A percentile compares a stretch with the other conserved stretches of the same genome.
Conservation (phyloP, 2,797 vertebrate species). For the Sarcophilus harrisii region DNA sequence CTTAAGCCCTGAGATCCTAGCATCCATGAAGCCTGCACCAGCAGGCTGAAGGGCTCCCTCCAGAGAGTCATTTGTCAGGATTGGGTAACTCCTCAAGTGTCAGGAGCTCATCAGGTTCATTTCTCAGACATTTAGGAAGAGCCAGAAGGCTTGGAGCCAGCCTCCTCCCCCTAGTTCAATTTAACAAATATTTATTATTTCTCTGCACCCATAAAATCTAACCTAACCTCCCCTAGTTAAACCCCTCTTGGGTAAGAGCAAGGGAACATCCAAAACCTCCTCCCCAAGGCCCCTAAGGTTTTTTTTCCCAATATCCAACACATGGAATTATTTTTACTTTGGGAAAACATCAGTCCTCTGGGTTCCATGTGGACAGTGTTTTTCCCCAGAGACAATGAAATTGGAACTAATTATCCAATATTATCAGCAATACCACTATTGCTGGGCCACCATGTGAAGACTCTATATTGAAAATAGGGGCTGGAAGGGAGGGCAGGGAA, state of each 20-base stretch:
- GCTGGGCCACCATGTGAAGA: background rate
- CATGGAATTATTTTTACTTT: background rate
- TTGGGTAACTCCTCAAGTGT: background rate
- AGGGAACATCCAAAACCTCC: conserved; percentile 69
- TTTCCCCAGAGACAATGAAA: background rate
- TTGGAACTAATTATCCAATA: background rate
- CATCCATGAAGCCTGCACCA: background rate
- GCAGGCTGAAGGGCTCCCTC: background rate
- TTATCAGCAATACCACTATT: background rate
- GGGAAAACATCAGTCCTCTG: background rate
- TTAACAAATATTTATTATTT: background rate
- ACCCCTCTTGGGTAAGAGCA: background rate
- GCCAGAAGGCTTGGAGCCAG: background rate
- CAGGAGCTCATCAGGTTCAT: background rate
- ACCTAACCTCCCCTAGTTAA: background rate
- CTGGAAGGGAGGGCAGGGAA: background rate
- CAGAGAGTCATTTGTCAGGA: background rate
- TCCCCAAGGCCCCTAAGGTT: conserved; percentile 51
- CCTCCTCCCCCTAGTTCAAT: background rate
- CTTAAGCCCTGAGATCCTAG: background rate
- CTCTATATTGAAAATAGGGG: background rate
- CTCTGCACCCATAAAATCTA: background rate
- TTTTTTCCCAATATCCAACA: conserved; percentile 55
- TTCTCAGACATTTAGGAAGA: background rate
- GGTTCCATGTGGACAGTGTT: background rate